phyloP scores from a whole-genome alignment of 2,797 vertebrate species.

The Brachyrhaphis roseni region DNA sequence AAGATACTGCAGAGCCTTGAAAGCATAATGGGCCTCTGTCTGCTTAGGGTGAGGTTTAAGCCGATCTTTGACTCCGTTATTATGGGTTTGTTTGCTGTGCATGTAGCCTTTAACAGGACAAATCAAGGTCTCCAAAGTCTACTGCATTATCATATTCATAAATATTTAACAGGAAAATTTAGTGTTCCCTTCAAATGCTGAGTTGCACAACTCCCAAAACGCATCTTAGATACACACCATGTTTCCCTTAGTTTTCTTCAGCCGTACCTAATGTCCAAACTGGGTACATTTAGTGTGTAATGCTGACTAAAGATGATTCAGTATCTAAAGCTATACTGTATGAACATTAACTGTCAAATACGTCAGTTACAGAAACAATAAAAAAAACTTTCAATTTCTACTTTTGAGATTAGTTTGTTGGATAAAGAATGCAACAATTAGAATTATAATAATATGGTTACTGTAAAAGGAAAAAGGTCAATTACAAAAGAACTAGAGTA shows the following conservation, averaged over 20 bases:
- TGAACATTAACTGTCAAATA: not conserved
- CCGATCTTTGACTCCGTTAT: conserved; percentile 15
- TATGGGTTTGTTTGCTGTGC: conserved; percentile 30
- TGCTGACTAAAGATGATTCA: not conserved
- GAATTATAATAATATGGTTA: not conserved
- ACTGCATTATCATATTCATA: conserved; percentile 38
- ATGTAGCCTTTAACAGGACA: conserved; percentile 17
- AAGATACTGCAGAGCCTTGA: conserved; percentile 12
- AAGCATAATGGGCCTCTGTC: conserved; percentile 35
- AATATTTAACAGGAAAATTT: conserved; percentile 30
- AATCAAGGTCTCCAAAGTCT: conserved; percentile 21
- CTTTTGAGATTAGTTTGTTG: not conserved
- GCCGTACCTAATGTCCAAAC: not conserved
- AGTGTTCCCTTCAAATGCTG: conserved; percentile 15
- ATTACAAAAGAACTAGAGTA: not conserved
- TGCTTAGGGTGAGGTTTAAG: conserved; percentile 20
- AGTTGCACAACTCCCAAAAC: not conserved
- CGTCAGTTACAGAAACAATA: not conserved
- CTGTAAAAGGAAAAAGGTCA: not conserved
- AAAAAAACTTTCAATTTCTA: not conserved
- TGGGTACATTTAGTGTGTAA: not conserved
- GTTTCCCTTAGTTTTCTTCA: not conserved
- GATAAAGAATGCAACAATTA: not conserved
- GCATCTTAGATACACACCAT: conserved; percentile 11
- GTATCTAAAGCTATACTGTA: fast-evolving